These are phyloP conservation scores for Chaunax sp. DNA, from an alignment of 2,797 vertebrate genomes.

Conservation along the genomic window DNA sequence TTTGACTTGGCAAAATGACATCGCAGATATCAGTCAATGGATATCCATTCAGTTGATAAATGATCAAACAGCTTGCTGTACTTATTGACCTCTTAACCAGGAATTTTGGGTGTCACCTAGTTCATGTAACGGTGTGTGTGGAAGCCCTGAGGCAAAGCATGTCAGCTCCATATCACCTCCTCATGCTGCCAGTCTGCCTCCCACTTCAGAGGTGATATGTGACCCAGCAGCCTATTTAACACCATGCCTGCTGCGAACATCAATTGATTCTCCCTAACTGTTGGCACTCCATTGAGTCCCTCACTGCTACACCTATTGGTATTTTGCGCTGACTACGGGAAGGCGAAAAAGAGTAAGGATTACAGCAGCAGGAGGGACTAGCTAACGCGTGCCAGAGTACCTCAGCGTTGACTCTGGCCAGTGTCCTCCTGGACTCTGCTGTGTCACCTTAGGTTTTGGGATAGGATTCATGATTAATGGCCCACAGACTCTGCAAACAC, in stretches of 20 bases:
- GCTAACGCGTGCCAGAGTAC: slow-evolving; percentile 47
- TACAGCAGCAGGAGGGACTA: slow-evolving; percentile 45
- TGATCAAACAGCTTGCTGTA: neutral
- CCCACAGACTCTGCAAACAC: slow-evolving; percentile 63
- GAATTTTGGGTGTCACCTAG: slow-evolving; percentile 22
- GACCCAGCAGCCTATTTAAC: slow-evolving; percentile 64
- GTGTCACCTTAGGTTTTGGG: slow-evolving; percentile 80
- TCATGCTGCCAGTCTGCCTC: slow-evolving; percentile 44
- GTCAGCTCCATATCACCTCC: slow-evolving; percentile 31
- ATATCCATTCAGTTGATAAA: neutral
- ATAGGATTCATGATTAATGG: slow-evolving; percentile 80
- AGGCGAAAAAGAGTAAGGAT: slow-evolving; percentile 36
- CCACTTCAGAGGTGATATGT: slow-evolving; percentile 52
- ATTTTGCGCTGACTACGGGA: slow-evolving; percentile 24
- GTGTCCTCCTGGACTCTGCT: slow-evolving; percentile 36
- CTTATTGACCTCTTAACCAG: slow-evolving; percentile 20
- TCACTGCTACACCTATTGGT: slow-evolving; percentile 55
- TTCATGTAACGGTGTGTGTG: slow-evolving; percentile 37
- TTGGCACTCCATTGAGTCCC: slow-evolving; percentile 55
- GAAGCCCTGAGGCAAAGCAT: slow-evolving; percentile 35
- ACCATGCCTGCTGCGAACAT: slow-evolving; percentile 68
- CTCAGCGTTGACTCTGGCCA: slow-evolving; percentile 46
- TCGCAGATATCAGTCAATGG: neutral
- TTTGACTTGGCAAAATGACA: neutral
- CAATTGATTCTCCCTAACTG: slow-evolving; percentile 68